Evolutionary conservation across 2,888 invertebrate genomes (phyloP), one percentile per base, ranked within the genome.

Genomic region (Mechanitis messenoides): DNA sequence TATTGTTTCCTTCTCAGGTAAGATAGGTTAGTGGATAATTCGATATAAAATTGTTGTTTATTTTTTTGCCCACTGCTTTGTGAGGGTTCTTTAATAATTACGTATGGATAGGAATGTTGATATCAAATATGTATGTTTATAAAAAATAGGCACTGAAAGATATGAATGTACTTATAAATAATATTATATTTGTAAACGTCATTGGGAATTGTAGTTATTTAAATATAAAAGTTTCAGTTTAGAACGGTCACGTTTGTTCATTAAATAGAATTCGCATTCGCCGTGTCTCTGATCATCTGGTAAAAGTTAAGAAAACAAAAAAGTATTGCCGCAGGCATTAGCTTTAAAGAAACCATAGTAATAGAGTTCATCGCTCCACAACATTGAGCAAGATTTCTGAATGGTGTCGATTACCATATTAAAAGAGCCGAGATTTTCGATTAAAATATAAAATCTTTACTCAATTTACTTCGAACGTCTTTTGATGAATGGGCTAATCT

Each of bases 341-440:
- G 60, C 65, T 64, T 53, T 58, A 63, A 69, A 60, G 70, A 70
- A 69, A 59, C 69, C 69, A 62, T 70, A 70, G 64, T 53, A 68
- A 63, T 56, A 59, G 61, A 59, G 70, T 69, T 70, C 70, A 69
- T 66, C 63, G 70, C 64, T 60, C 70, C 58, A 64, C 59, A 62
- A 64, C 58, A 65, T 65, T 69, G 65, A 63, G 64, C 62, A 63
- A 68, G 66, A 56, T 64, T 42, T 58, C 58, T 59, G 54, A 66
- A 68, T 63, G 68, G 66, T 65, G 63, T 64, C 65, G 66, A 68
- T 70, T 70, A 69, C 66, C 58, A 64, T 61, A 66, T 65, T 68
- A 60, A 65, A 64, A 59, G 58, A 56, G 62, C 60, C 55, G 58
- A 63, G 63, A 66, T 64, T 63, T 65, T 67, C 65, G 61, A 67